Evolutionary conservation across 2,888 invertebrate genomes (phyloP).

Genomic region (Limulus polyphemus): DNA sequence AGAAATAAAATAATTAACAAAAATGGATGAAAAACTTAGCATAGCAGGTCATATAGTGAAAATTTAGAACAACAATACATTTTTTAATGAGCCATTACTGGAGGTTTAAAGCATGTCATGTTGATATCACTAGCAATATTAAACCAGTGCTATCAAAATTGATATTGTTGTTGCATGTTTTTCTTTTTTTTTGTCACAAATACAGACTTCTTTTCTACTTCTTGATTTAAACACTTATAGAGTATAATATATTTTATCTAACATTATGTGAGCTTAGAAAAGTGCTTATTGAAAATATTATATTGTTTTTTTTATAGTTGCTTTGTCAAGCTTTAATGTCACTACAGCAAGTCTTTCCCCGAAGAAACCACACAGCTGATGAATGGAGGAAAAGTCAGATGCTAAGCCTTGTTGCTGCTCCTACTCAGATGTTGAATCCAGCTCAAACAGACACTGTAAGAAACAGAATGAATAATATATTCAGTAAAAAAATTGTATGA

Average conservation of each 20-base stretch:
- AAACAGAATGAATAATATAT: conserved; percentile 9
- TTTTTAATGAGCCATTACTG: too few species aligned
- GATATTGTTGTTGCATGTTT: too few species aligned
- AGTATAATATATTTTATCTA: not conserved
- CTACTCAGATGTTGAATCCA: conserved; percentile 84
- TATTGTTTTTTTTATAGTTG: conserved; percentile 37
- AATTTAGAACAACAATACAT: too few species aligned
- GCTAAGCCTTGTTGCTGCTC: conserved; percentile 83
- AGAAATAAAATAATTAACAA: too few species aligned
- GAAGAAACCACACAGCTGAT: conserved; percentile 82
- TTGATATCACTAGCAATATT: too few species aligned
- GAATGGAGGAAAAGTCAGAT: conserved; percentile 86
- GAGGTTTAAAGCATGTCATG: too few species aligned
- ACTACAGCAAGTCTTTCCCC: conserved; percentile 69
- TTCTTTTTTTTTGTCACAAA: too few species aligned
- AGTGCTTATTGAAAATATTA: not conserved
- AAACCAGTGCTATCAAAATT: too few species aligned
- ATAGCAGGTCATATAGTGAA: too few species aligned
- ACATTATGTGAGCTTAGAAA: not conserved
- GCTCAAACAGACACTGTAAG: conserved; percentile 70
- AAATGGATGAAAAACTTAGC: too few species aligned
- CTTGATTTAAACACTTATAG: too few species aligned
- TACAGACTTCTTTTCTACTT: too few species aligned
- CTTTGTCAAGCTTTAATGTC: conserved; percentile 76
- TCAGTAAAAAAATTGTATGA: not conserved